Percentiles rank a stretch among this genome's conserved stretches.
Conservation (phyloP, 2,888 invertebrate genomes). For the Caenorhabditis sinica region DNA sequence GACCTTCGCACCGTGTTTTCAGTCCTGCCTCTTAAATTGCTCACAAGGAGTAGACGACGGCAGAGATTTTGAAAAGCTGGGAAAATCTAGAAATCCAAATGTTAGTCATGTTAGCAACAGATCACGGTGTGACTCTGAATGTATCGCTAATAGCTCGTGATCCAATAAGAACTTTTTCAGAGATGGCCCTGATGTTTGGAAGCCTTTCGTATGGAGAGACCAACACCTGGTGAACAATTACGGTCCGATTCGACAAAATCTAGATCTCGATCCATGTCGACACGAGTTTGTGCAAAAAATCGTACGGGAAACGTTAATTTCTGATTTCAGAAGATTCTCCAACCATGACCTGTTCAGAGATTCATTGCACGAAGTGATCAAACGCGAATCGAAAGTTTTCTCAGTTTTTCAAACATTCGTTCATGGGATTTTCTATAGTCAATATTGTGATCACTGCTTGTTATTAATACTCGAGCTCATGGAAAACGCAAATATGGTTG, state of each 20-base stretch:
- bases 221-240: background rate
- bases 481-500: background rate
- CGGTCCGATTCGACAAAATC: background rate
- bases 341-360: background rate
- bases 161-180: background rate
- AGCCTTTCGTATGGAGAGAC: background rate
- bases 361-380: background rate
- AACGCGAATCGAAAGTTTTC: background rate
- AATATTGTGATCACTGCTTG: constrained; percentile 14
- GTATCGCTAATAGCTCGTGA: no score
- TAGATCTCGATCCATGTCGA: background rate
- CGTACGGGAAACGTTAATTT: background rate
- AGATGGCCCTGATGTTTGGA: background rate
- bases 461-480: background rate
- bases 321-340: background rate
- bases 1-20: no score
- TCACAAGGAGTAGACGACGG: no score
- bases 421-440: background rate
- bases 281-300: background rate
- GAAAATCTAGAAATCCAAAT: no score
- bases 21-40: no score
- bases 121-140: no score
- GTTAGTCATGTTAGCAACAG: no score
- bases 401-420: constrained; percentile 2
- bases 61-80: no score